Evolutionary conservation across 1,140 invertebrate species (phyloP).

Genomic region (Tetranychus cinnabarinus): DNA sequence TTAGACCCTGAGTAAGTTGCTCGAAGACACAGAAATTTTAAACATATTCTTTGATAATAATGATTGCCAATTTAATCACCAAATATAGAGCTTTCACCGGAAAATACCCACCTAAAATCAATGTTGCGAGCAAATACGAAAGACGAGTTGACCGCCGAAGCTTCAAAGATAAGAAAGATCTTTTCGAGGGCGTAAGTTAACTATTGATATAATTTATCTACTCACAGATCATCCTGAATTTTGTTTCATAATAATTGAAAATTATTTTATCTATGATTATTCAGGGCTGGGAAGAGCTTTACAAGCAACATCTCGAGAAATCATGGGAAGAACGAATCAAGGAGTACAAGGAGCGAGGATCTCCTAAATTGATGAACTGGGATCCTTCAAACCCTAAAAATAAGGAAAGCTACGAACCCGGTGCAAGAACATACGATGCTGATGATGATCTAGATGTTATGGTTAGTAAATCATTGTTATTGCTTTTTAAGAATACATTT

Average conservation of each 20-base stretch:
- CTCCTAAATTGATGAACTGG: constrained; percentile 12
- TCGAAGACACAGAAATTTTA: not conserved
- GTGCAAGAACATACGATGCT: constrained; percentile 9
- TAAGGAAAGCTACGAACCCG: constrained; percentile 13
- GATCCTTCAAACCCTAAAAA: constrained; percentile 13
- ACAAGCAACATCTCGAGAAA: constrained; percentile 9
- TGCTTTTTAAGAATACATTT: no score
- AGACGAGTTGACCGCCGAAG: constrained; percentile 28
- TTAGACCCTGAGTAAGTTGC: constrained; percentile 20
- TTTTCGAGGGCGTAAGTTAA: constrained; percentile 23
- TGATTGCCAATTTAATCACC: constrained; percentile 3
- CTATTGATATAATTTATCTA: no score
- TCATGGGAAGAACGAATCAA: constrained; percentile 14
- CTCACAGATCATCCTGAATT: no score
- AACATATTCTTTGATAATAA: no score
- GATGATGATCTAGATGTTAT: constrained; percentile 7
- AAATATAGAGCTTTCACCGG: constrained; percentile 54
- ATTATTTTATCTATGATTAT: no score
- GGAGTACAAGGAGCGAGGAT: constrained; percentile 14
- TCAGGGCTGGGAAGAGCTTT: constrained; percentile 13
- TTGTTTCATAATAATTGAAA: no score
- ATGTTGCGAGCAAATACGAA: constrained; percentile 31
- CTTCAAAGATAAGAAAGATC: constrained; percentile 22
- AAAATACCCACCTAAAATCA: constrained; percentile 55
- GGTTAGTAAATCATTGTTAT: not conserved